phyloP scores from a whole-genome alignment of 1,140 invertebrate species.

The Drosophila insularis region DNA sequence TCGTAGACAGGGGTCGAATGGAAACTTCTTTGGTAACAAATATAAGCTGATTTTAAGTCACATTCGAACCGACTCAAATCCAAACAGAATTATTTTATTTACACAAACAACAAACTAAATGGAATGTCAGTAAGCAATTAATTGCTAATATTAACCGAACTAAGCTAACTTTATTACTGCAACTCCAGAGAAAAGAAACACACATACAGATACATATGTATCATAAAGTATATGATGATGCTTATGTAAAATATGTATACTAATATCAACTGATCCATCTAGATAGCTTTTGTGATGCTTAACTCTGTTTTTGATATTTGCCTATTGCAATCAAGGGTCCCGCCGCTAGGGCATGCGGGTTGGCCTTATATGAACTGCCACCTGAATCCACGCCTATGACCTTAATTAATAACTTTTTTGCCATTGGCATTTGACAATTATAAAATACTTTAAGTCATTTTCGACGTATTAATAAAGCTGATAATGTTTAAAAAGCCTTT shows the following conservation, averaged over 20 bases:
- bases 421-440: conserved; percentile 43
- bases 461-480: conserved; percentile 32
- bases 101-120: no score
- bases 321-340: not conserved
- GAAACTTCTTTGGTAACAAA: no score
- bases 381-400: conserved; percentile 33
- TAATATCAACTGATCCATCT: not conserved
- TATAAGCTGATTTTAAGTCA: no score
- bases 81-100: no score
- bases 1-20: no score
- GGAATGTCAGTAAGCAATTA: no score
- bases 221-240: no score
- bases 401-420: conserved; percentile 57
- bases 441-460: conserved; percentile 40
- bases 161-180: no score
- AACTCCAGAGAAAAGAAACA: not conserved
- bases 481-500: conserved; percentile 29
- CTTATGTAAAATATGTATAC: not conserved
- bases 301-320: not conserved
- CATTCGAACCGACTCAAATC: no score
- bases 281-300: not conserved
- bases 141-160: no score
- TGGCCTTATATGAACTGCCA: not conserved
- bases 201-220: not conserved
- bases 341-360: conserved; percentile 45